Conservation (phyloP, 2,888 invertebrate species). For the Electrophaes corylata region DNA sequence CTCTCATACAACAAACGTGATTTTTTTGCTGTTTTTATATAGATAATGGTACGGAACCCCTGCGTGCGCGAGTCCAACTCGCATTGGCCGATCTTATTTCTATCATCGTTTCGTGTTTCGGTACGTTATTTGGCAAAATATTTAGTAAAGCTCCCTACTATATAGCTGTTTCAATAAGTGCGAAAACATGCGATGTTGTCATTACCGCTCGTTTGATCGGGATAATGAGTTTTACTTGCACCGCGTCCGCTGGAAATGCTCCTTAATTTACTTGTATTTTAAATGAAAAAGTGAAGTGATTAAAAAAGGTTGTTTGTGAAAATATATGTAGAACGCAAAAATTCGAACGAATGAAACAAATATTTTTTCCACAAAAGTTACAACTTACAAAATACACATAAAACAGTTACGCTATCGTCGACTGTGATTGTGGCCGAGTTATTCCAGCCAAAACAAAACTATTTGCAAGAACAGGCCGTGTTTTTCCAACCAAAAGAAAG, state of each 20-base stretch:
- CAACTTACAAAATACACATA: too few species aligned
- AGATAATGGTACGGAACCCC: too few species aligned
- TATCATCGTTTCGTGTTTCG: too few species aligned
- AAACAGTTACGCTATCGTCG: too few species aligned
- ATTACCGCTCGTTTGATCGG: conserved; percentile 24
- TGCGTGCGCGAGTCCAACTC: too few species aligned
- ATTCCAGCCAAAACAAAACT: not conserved
- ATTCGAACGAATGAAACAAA: too few species aligned
- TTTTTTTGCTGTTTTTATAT: too few species aligned
- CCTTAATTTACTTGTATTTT: conserved; percentile 5
- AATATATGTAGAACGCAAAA: not conserved
- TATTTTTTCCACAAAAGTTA: too few species aligned
- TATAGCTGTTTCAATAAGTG: not conserved
- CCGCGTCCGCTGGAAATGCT: conserved; percentile 8
- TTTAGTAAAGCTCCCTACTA: conserved; percentile 1
- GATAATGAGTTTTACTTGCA: conserved; percentile 23
- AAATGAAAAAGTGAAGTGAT: not conserved
- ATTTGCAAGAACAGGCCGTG: not conserved
- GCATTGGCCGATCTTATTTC: too few species aligned
- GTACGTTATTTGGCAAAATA: too few species aligned
- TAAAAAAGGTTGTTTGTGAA: not conserved
- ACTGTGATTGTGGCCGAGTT: too few species aligned
- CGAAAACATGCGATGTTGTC: conserved; percentile 20
- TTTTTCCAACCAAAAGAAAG: not conserved
- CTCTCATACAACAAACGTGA: too few species aligned